Evolutionary conservation across 2,888 invertebrate species (phyloP).

Genomic region (Gastracanthus pulcherrimus): DNA sequence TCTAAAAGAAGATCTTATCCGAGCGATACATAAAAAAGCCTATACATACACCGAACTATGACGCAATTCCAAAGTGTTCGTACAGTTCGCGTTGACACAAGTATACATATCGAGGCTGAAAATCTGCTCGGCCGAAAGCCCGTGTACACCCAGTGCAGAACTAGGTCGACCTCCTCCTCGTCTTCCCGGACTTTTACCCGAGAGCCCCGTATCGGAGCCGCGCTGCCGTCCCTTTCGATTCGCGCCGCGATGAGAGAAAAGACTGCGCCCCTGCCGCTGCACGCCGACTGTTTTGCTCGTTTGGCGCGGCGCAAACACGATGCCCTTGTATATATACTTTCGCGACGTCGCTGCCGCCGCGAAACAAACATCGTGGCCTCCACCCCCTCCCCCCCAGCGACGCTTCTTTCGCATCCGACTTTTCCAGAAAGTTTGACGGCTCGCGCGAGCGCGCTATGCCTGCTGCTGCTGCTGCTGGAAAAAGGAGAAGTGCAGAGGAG

Average conservation of each 20-base stretch:
- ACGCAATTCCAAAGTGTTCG: too few species aligned
- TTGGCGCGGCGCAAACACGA: conserved; percentile 65
- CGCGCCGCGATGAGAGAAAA: conserved; percentile 47
- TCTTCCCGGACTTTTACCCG: conserved; percentile 32
- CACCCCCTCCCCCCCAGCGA: conserved; percentile 63
- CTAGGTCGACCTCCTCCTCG: conserved; percentile 65
- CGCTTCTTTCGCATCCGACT: conserved; percentile 48
- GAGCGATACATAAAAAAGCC: too few species aligned
- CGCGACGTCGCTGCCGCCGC: conserved; percentile 40
- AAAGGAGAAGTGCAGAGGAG: not conserved
- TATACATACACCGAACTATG: too few species aligned
- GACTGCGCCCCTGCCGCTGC: conserved; percentile 12
- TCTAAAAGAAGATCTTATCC: too few species aligned
- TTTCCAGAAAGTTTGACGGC: conserved; percentile 50
- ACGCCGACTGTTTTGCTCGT: conserved; percentile 66
- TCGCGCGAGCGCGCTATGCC: not conserved
- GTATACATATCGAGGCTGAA: not conserved
- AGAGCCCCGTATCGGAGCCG: not conserved
- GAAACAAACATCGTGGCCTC: conserved; percentile 65
- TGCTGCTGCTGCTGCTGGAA: not conserved
- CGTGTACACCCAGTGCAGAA: conserved; percentile 52
- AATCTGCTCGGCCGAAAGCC: not conserved
- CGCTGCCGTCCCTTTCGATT: conserved; percentile 19
- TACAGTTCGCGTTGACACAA: not conserved
- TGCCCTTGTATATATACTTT: conserved; percentile 68